These are phyloP conservation scores for Serinus canaria DNA, from an alignment of 2,113 vertebrate genomes.

Conservation along the genomic window DNA sequence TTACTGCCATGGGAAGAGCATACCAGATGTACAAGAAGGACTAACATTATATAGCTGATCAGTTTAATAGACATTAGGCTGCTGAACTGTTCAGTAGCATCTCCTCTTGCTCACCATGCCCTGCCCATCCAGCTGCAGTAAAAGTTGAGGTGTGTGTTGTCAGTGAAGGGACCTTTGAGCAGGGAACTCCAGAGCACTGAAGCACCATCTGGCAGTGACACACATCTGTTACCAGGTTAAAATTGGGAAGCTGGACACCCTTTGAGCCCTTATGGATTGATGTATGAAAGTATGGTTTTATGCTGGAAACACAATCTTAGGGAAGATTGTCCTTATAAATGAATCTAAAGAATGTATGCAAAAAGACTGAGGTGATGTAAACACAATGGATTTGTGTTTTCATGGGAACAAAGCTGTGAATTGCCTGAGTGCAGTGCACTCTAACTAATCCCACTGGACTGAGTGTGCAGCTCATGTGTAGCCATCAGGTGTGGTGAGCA, in stretches of 20 bases:
- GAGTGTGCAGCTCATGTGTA: not conserved
- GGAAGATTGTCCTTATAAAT: not conserved
- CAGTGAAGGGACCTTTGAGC: not conserved
- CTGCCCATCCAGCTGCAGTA: not conserved
- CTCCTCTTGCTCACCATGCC: not conserved
- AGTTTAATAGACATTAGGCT: not conserved
- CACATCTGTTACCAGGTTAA: not conserved
- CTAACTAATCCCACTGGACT: not conserved
- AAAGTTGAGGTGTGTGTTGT: rapidly evolving
- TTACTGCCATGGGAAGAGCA: not conserved
- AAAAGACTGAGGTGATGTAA: not conserved
- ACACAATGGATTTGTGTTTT: not conserved
- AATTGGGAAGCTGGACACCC: not conserved
- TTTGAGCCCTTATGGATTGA: not conserved
- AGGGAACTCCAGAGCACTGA: not conserved
- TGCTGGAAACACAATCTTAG: not conserved
- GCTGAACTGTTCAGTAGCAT: not conserved
- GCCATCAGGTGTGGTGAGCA: not conserved
- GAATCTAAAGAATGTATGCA: not conserved
- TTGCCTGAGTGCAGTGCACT: not conserved
- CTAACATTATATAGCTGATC: not conserved
- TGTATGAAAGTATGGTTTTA: not conserved
- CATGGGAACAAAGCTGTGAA: not conserved
- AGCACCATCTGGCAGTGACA: not conserved
- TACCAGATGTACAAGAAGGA: slow-evolving; percentile 3